phyloP scores from a whole-genome alignment of 2,113 vertebrate species.

The Talpa occidentalis region DNA sequence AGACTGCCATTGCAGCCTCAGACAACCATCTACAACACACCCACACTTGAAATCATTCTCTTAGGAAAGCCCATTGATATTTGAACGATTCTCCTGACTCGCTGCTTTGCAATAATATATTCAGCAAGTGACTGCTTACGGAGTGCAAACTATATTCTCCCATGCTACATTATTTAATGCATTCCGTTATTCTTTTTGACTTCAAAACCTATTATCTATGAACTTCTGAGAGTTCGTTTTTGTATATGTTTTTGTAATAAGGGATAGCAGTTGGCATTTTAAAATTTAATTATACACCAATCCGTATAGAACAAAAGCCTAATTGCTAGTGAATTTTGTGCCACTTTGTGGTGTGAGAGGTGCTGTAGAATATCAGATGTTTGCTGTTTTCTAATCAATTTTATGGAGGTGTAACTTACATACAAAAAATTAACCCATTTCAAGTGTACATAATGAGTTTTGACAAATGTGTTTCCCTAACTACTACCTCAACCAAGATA shows the following conservation, averaged over 20 bases:
- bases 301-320: background rate
- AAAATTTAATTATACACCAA: slow-evolving; percentile 25
- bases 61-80: background rate
- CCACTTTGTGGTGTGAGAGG: background rate
- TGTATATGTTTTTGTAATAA: slow-evolving; percentile 37
- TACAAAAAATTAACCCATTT: background rate
- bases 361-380: background rate
- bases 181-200: background rate
- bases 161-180: background rate
- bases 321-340: slow-evolving; percentile 24
- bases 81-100: background rate
- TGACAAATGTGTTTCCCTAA: background rate
- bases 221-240: slow-evolving; percentile 4
- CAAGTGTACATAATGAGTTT: background rate
- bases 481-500: background rate
- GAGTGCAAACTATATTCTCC: background rate
- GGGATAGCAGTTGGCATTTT: background rate
- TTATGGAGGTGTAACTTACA: background rate
- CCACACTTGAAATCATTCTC: background rate
- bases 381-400: background rate
- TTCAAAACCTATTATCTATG: background rate
- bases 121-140: background rate
- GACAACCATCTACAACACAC: background rate
- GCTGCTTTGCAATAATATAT: background rate
- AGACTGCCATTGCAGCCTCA: background rate